Base-by-base conservation (phyloP, 1,140 invertebrate species). In the Ceratitis capitata region DNA sequence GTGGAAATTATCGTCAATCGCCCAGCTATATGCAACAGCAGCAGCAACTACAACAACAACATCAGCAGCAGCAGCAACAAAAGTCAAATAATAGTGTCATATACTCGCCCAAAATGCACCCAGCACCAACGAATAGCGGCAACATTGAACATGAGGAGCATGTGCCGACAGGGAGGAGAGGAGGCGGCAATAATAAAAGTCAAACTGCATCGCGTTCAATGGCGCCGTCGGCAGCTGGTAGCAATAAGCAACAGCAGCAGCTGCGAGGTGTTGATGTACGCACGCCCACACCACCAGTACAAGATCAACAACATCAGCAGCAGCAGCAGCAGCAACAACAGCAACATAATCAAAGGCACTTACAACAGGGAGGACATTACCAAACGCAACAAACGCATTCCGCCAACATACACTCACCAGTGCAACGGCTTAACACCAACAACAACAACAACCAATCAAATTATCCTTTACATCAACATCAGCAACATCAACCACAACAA, bases 101-200 rank as follows among this genome's bases (percentile, higher is more conserved):
- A 85, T 45, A 45, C 78, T 82, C 74, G 49, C 49, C 49, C 29
- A 85, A 42, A 78, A 85, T 53, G 42, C 49, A 49, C 39, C n/a
- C n/a, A n/a, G n/a, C 39, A 82, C 23, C 69, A 23, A 26, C 14
- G 9, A 39, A 53, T 49, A 61, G 7, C 61, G 56, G 3, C 35
- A 42, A 19, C 51, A 83, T 51, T 83, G 83, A 86, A 9, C 61
- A 32, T 53, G 58, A 56, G 19, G 83, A 61, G n/a, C 42, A 61
- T 56, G 53, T 61, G 35, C 29, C 74, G 32, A 42, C 69, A n/a
- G 69, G 19, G 42, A 78, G 39, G 23, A 29, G 35, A 29, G 58
- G 51, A 49, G 84, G 49, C 64, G 61, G 53, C 88, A 88, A 23
- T 88, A 89, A 39, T 82, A 86, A 12, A 45, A 82, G 58, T 64